Evolutionary conservation across 2,888 invertebrate genomes (phyloP).

Genomic region (Drosophila phalerata): DNA sequence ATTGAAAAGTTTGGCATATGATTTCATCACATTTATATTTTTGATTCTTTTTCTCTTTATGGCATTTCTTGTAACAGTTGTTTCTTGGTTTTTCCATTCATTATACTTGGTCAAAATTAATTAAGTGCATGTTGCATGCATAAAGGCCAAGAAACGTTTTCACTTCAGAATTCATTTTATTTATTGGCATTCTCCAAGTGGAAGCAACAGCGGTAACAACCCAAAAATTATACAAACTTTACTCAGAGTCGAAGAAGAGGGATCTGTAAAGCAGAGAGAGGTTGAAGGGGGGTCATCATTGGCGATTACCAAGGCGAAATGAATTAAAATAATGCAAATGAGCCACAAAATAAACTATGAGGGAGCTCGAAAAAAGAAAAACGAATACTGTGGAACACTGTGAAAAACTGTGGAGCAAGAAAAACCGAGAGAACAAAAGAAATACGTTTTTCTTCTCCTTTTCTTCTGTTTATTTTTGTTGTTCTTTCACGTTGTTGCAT

Average conservation of each 20-base stretch:
- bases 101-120: conserved; percentile 59
- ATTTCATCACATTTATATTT: conserved; percentile 36
- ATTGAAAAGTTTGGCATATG: conserved; percentile 70
- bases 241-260: not conserved
- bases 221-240: conserved; percentile 20
- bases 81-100: conserved; percentile 33
- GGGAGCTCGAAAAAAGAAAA: conserved; percentile 12
- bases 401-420: conserved; percentile 17
- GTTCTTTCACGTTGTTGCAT: conserved; percentile 21
- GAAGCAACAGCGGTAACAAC: conserved; percentile 11
- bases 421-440: conserved; percentile 35
- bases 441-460: conserved; percentile 18
- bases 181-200: conserved; percentile 46
- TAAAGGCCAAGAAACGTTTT: conserved; percentile 42
- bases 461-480: not conserved
- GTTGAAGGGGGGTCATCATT: conserved; percentile 13
- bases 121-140: conserved; percentile 56
- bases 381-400: conserved; percentile 13
- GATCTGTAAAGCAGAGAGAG: not conserved
- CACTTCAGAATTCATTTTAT: conserved; percentile 46
- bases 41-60: not conserved
- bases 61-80: conserved; percentile 9
- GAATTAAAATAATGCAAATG: conserved; percentile 81
- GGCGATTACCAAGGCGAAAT: conserved; percentile 58
- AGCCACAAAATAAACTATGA: conserved; percentile 61